These are phyloP conservation scores for Proctacanthus coquilletti DNA, from an alignment of 1,140 invertebrate species.

Conservation along the genomic window DNA sequence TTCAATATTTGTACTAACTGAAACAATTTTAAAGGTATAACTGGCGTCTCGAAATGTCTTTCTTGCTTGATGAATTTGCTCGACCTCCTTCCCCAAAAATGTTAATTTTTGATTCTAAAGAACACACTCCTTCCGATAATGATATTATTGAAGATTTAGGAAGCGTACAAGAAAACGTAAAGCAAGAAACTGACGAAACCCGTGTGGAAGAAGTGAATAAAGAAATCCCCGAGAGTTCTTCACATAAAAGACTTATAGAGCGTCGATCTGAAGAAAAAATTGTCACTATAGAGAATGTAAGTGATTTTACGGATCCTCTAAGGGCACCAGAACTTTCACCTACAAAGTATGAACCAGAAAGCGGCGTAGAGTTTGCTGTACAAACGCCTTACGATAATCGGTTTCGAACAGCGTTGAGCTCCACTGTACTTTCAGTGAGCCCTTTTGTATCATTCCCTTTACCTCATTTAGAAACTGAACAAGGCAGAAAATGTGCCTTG, in stretches of 20 bases:
- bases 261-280: constrained; percentile 34
- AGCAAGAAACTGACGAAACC: constrained; percentile 5
- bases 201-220: constrained; percentile 6
- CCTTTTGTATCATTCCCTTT: constrained; percentile 71
- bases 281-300: constrained; percentile 35
- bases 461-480: constrained; percentile 78
- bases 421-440: constrained; percentile 65
- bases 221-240: no score
- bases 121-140: constrained; percentile 17
- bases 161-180: not conserved
- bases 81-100: constrained; percentile 29
- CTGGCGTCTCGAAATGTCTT: constrained; percentile 79
- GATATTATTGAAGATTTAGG: constrained; percentile 5
- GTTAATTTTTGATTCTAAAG: constrained; percentile 27
- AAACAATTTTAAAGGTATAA: constrained; percentile 44
- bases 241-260: constrained; percentile 11
- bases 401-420: constrained; percentile 59
- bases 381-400: constrained; percentile 46
- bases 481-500: constrained; percentile 58
- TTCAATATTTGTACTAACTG: not conserved
- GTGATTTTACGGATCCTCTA: constrained; percentile 64
- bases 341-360: constrained; percentile 7
- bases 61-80: constrained; percentile 54
- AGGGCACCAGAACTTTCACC: constrained; percentile 26
- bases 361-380: constrained; percentile 32